Conservation (phyloP, 2,113 vertebrate species). For the Oncorhynchus kisutch region DNA sequence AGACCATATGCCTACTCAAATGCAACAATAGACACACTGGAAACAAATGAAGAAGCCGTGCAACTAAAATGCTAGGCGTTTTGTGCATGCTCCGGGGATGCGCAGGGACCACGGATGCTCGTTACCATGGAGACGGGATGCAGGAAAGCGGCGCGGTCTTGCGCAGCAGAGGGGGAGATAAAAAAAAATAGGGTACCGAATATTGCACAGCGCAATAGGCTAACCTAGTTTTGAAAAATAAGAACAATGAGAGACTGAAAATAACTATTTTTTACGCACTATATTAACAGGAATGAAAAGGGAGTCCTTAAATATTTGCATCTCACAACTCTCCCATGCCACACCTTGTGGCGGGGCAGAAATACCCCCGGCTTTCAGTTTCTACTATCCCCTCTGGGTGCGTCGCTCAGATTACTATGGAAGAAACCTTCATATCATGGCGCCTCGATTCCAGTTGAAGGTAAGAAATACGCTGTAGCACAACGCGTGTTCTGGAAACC, state of each 20-base stretch:
- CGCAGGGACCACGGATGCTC: conserved; percentile 4
- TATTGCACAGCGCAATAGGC: background rate
- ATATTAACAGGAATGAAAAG: background rate
- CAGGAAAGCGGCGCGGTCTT: conserved; percentile 24
- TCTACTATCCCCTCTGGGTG: background rate
- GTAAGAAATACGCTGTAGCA: conserved; percentile 63
- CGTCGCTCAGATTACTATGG: background rate
- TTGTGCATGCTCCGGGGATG: background rate
- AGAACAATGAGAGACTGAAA: background rate
- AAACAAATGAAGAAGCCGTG: background rate
- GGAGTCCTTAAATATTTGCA: background rate
- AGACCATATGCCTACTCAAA: background rate
- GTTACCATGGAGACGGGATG: conserved; percentile 77
- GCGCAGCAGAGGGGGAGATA: conserved; percentile 12
- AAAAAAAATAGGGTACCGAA: background rate
- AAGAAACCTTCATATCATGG: conserved; percentile 59
- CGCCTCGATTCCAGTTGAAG: conserved; percentile 77
- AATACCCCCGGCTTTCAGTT: background rate
- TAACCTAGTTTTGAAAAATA: background rate
- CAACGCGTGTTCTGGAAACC: conserved; percentile 21
- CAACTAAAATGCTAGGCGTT: background rate
- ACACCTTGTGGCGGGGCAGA: background rate
- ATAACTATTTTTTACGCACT: no score
- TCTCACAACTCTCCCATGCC: background rate
- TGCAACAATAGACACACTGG: background rate